A percentile compares a stretch with the other conserved stretches of the same genome.
Evolutionary conservation across 2,888 invertebrate species (phyloP).

Genomic region (Arctia plantaginis): DNA sequence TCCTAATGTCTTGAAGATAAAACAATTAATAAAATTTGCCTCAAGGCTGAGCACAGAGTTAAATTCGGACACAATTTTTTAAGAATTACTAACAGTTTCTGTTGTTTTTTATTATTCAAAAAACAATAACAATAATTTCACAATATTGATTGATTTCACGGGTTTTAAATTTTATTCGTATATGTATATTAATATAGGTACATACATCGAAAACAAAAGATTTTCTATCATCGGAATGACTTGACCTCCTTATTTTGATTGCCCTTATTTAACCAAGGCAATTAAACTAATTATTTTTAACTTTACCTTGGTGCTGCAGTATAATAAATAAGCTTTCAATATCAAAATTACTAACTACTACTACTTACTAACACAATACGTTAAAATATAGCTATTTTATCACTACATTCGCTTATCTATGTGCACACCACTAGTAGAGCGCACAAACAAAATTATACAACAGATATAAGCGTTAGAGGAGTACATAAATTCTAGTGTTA

Average conservation of each 20-base stretch:
- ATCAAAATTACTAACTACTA: background rate
- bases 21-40: no score
- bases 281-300: background rate
- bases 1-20: no score
- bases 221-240: no score
- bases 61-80: no score
- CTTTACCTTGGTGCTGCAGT: background rate
- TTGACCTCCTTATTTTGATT: background rate
- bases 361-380: background rate
- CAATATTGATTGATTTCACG: no score
- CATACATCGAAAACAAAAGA: no score
- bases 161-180: no score
- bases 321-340: background rate
- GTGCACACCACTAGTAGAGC: constrained; percentile 30
- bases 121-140: no score
- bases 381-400: background rate
- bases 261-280: background rate
- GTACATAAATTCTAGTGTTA: constrained; percentile 70
- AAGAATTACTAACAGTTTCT: no score
- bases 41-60: no score
- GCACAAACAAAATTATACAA: constrained; percentile 76
- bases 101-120: no score
- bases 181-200: no score
- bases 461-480: constrained; percentile 62
- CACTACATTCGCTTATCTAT: background rate